Evolutionary conservation across 2,113 vertebrate genomes (phyloP), one percentile per base, ranked within the genome.

Genomic region (Saguinus imperator): DNA sequence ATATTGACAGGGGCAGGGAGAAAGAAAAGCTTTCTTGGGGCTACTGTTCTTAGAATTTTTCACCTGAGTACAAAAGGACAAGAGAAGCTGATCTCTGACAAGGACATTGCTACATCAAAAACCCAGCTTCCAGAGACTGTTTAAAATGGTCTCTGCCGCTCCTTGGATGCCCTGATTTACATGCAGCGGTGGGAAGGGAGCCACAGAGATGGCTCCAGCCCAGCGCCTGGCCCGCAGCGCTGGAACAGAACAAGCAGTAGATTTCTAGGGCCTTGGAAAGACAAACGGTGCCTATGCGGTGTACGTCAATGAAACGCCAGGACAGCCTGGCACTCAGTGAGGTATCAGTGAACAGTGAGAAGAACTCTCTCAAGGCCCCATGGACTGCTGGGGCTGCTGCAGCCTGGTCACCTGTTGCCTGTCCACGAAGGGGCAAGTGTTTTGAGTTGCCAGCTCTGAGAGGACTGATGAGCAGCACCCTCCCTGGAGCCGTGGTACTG

Each of bases 131-230:
- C 16, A 43, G 66, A 87, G 29, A 20, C 80, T 45, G 45, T 72
- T 85, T 37, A 29, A 91, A 86, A 57, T 40, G 68, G 40, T 81
- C 43, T 92, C 58, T 55, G 17, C 29, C 20, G 45, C 43, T 90
- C 64, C n/a, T 66, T 27, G 7, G 43, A 57, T 96, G 68, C 45
- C 66, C 96, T 94, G 80, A 92, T 94, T 97, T 87, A 27, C 27
- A 87, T 48, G 79, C 45, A 29, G 70, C 0, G 4, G 43, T 14
- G 57, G 81, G 21, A 84, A 57, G 21, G 20, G 43, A 43, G 50
- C 32, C 17, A 1, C 20, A 20, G 81, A 85, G 37, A 50, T 32
- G 52, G 50, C 40, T 76, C 23, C 57, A 45, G 50, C 23, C 43
- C 64, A 64, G 58, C 0, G 0, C 77, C 40, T 6, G 0, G 89